Evolutionary conservation across 2,797 vertebrate genomes (phyloP).

Genomic region (Danionella dracula): DNA sequence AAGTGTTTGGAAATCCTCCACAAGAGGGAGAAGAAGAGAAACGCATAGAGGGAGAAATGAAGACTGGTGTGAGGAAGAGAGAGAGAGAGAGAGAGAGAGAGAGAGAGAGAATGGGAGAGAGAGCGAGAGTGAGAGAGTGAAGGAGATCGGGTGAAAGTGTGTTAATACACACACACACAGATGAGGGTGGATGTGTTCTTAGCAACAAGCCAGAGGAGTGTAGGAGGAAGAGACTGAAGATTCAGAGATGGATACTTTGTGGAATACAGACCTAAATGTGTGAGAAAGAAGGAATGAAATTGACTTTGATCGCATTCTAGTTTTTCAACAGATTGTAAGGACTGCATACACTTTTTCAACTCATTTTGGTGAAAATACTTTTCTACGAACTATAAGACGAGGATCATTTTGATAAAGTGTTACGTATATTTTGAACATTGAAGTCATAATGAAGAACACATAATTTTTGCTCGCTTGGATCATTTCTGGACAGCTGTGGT

Average conservation of each 20-base stretch:
- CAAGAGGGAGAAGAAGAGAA: constrained; percentile 37
- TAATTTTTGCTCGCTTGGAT: not conserved
- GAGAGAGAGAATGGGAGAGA: too few species aligned
- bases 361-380: too few species aligned
- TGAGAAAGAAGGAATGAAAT: not conserved
- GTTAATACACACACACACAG: constrained; percentile 13
- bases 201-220: constrained; percentile 32
- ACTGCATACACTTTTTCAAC: constrained; percentile 1
- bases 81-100: not conserved
- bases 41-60: constrained; percentile 11
- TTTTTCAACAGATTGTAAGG: not conserved
- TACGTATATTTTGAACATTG: not conserved
- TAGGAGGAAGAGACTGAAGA: constrained; percentile 21
- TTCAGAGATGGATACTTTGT: constrained; percentile 15
- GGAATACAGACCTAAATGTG: constrained; percentile 5
- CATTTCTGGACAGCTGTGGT: not conserved
- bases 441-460: not conserved
- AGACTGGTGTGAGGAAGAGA: constrained; percentile 3
- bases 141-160: constrained; percentile 4
- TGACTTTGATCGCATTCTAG: not conserved
- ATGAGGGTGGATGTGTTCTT: constrained; percentile 28
- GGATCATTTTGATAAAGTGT: too few species aligned
- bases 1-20: constrained; percentile 20
- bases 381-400: not conserved
- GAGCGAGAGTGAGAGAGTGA: too few species aligned